Percentiles rank a stretch among this genome's conserved stretches.
phyloP scores from a whole-genome alignment of 2,797 vertebrate genomes.

The Pangasius krempfi region DNA sequence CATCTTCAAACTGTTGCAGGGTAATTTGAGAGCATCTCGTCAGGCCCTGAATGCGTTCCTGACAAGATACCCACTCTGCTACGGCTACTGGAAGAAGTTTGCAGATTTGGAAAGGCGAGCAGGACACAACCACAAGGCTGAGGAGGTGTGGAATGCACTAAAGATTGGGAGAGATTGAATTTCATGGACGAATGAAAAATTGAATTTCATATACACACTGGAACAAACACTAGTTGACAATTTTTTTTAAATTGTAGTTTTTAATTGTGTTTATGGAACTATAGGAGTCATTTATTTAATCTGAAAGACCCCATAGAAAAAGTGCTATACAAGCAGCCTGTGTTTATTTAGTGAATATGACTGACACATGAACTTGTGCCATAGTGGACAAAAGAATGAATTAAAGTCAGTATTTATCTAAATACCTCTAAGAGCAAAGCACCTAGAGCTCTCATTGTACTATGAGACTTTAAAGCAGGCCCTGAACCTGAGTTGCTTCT shows the following conservation, averaged over 20 bases:
- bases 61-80: slow-evolving; percentile 81
- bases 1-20: slow-evolving; percentile 64
- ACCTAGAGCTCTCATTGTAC: neutral
- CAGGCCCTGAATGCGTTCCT: slow-evolving; percentile 81
- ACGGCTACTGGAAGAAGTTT: slow-evolving; percentile 89
- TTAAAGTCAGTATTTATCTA: neutral
- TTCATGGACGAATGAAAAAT: neutral
- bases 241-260: neutral
- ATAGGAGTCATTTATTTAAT: neutral
- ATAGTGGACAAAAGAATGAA: neutral
- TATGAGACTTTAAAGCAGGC: neutral
- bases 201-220: neutral
- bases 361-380: neutral
- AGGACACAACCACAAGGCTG: slow-evolving; percentile 70
- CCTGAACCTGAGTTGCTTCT: neutral
- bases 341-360: neutral
- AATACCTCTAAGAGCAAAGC: neutral
- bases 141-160: slow-evolving; percentile 73
- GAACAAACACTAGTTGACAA: neutral
- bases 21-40: slow-evolving; percentile 75
- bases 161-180: neutral
- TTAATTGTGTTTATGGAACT: neutral
- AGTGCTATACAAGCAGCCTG: neutral
- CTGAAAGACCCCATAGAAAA: neutral
- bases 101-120: slow-evolving; percentile 81